Percentiles rank a stretch among this genome's conserved stretches.
Evolutionary conservation across 1,140 invertebrate genomes (phyloP).

Genomic region (Thrips palmi): DNA sequence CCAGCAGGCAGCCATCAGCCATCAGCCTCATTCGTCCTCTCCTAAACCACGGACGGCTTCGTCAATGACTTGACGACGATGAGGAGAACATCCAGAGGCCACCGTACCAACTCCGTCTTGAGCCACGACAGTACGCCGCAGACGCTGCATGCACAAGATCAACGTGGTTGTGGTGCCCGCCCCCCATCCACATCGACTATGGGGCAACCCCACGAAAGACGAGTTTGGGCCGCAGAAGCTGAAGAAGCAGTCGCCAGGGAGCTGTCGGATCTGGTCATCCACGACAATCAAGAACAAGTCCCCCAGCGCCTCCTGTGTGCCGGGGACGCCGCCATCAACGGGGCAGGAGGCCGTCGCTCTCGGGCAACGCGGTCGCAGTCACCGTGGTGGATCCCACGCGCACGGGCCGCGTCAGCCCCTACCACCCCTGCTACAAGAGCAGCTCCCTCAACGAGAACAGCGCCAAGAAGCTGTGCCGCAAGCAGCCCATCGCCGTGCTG

Average conservation of each 20-base stretch:
- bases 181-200: conserved; percentile 14
- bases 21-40: conserved; percentile 44
- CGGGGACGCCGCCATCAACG: too few relatives aligned
- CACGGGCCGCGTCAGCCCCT: conserved; percentile 25
- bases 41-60: conserved; percentile 54
- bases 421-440: conserved; percentile 63
- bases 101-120: conserved; percentile 34
- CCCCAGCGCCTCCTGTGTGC: conserved; percentile 14
- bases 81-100: conserved; percentile 53
- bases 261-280: conserved; percentile 86
- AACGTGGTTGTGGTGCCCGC: too few relatives aligned
- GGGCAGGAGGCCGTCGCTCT: too few relatives aligned
- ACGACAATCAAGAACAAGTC: too few relatives aligned
- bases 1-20: conserved; percentile 6
- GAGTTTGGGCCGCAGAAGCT: conserved; percentile 25
- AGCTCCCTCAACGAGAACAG: conserved; percentile 83
- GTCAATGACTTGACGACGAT: conserved; percentile 66
- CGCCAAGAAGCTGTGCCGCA: conserved; percentile 77
- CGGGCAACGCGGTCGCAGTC: conserved; percentile 21
- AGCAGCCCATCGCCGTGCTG: conserved; percentile 61
- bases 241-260: conserved; percentile 74
- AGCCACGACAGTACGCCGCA: conserved; percentile 32
- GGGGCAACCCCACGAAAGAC: conserved; percentile 12
- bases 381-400: conserved; percentile 32
- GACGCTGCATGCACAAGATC: conserved; percentile 13